Evolutionary conservation across 2,113 vertebrate species (phyloP), one percentile per base, ranked within the genome.

Genomic region (Rhinoptilus africanus): DNA sequence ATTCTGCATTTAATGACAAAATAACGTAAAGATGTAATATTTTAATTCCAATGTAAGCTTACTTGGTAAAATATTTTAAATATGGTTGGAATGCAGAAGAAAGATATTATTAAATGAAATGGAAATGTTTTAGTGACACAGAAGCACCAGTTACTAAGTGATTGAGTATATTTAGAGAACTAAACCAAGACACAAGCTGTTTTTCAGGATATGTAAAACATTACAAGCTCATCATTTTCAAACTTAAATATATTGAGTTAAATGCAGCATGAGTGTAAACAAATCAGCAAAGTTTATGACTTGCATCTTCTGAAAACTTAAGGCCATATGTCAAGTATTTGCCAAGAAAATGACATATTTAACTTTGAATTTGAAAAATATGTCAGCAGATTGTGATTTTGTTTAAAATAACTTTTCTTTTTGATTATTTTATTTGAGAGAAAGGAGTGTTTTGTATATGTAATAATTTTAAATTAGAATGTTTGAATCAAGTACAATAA

Each of bases 1-100:
- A 81, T 77, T 91, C 59, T 78, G 78, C 68, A 88, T 84, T 89
- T 83, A 95, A 92, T 62, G 91, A 89, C 80, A 91, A 81, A 94
- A 91, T 67, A 96, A 64, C 0, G 0, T 83, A 77, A 88, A 89
- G 64, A 51, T 86, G 48, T 62, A 94, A 69, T 96, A 95, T 86
- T 96, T 93, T 89, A 86, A 83, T 94, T 95, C 64, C 56, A 50
- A 5, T 60, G 32, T 60, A 71, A 77, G 35, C 30, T 35, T 90
- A 22, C 72, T 88, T 71, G 6, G 18, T 71, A 72, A 79, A 95
- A 72, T 89, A 71, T 43, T 91, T 84, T 35, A 66, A 67, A 80
- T 89, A 59, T 23, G 8, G 75, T 57, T 85, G 27, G 76, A 81
- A 85, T 92, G 68, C 27, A 60, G 59, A 77, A 71, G 24, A 41